Evolutionary conservation across 2,888 invertebrate species (phyloP).

Genomic region (Pammene aurita): DNA sequence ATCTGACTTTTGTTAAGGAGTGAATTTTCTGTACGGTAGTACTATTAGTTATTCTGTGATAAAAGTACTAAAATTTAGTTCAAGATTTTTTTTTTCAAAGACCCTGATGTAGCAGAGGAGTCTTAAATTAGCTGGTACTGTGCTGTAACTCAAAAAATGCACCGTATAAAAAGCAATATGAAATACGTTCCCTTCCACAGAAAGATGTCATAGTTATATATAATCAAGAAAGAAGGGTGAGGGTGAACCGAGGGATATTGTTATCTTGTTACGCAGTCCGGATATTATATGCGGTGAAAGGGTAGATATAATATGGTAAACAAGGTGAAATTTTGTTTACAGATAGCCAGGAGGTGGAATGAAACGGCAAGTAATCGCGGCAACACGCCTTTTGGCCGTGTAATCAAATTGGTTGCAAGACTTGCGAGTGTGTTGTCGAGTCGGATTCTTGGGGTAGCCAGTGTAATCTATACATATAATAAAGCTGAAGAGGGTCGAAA

Average conservation of each 20-base stretch:
- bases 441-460: no score
- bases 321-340: conserved; percentile 36
- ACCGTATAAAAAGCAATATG: conserved; percentile 15
- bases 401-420: neutral
- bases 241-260: conserved; percentile 51
- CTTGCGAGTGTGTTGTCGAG: no score
- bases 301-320: conserved; percentile 58
- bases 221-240: conserved; percentile 44
- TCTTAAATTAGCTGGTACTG: no score
- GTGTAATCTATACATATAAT: no score
- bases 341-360: conserved; percentile 38
- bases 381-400: conserved; percentile 19
- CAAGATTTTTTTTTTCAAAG: no score
- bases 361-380: conserved; percentile 33
- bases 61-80: no score
- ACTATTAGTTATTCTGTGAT: no score
- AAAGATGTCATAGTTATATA: neutral
- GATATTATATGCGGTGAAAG: conserved; percentile 55
- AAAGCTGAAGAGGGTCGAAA: no score
- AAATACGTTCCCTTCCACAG: conserved; percentile 4
- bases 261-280: conserved; percentile 51
- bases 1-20: no score
- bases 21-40: no score
- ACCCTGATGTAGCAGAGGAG: no score
- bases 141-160: neutral